These are phyloP conservation scores for Cheirogaleus medius DNA, from an alignment of 2,113 vertebrate genomes.

Conservation along the genomic window DNA sequence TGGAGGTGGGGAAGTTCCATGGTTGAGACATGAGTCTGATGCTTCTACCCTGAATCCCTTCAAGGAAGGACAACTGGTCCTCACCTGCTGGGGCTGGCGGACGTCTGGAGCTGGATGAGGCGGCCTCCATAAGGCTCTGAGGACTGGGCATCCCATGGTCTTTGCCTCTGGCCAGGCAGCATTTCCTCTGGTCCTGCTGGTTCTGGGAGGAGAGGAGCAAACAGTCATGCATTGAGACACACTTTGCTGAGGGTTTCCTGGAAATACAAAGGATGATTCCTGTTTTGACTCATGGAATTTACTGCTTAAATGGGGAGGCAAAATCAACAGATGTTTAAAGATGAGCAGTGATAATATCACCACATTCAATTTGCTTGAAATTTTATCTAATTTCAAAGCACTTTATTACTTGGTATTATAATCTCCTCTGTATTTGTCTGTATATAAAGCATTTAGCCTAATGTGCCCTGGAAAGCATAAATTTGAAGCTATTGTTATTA, in stretches of 20 bases:
- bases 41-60: not conserved
- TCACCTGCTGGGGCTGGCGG: accelerated
- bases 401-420: not conserved
- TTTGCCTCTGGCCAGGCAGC: not conserved
- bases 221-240: not conserved
- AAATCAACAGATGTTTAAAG: not conserved
- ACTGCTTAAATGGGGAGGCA: not conserved
- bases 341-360: not conserved
- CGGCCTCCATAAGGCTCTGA: too few relatives aligned
- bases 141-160: accelerated
- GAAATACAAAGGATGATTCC: not conserved
- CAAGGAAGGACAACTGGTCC: not conserved
- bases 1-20: not conserved
- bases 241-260: not conserved
- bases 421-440: not conserved
- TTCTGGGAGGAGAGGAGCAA: not conserved
- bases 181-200: not conserved
- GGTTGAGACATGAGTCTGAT: not conserved
- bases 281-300: not conserved
- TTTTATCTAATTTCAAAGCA: not conserved
- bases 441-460: not conserved
- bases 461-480: not conserved
- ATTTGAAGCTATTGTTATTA: not conserved
- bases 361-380: not conserved
- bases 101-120: not conserved